Conservation (phyloP, 2,888 invertebrate genomes). For the Chrysolina haemoptera region DNA sequence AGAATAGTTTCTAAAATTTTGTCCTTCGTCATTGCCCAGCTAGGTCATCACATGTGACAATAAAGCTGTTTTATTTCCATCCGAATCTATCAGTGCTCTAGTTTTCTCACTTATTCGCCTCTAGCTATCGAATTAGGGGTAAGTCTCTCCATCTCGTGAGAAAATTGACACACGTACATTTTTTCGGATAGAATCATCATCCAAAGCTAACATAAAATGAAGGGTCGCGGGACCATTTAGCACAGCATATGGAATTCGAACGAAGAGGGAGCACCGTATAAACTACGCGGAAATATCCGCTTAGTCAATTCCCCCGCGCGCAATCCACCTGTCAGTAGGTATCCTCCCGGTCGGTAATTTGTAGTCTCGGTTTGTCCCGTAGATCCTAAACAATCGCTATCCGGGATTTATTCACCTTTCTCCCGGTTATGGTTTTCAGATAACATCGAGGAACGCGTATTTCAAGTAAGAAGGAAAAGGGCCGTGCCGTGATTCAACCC, state of each 20-base stretch:
- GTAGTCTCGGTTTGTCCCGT: conserved; percentile 30
- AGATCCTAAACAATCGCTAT: conserved; percentile 41
- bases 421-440: conserved; percentile 45
- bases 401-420: conserved; percentile 47
- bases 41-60: too few relatives aligned
- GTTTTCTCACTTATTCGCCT: too few relatives aligned
- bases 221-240: background rate
- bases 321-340: conserved; percentile 35
- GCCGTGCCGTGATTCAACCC: conserved; percentile 25
- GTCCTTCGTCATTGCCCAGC: too few relatives aligned
- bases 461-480: conserved; percentile 31
- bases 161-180: too few relatives aligned
- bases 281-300: conserved; percentile 7
- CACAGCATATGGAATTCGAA: conserved; percentile 7
- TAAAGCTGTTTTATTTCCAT: too few relatives aligned
- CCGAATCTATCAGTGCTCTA: too few relatives aligned
- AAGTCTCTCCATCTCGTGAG: too few relatives aligned
- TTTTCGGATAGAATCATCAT: background rate
- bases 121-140: too few relatives aligned
- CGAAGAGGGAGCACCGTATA: background rate
- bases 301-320: conserved; percentile 24
- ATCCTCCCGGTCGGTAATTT: conserved; percentile 35
- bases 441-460: conserved; percentile 42
- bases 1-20: too few relatives aligned
- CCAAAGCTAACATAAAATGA: background rate